Base-by-base conservation (phyloP, 2,113 vertebrate genomes). In the Nibea coibor region DNA sequence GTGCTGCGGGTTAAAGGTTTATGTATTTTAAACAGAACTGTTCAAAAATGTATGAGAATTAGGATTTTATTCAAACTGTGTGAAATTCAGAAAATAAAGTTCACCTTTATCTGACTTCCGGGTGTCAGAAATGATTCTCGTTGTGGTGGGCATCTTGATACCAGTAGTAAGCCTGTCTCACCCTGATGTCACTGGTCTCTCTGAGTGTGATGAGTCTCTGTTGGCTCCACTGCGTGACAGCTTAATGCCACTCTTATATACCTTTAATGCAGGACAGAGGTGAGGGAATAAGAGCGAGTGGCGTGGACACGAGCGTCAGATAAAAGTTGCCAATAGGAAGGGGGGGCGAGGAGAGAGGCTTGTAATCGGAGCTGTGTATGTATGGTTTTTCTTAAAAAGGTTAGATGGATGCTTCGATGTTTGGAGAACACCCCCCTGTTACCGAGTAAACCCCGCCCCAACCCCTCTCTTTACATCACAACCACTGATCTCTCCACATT, bases 361-460 rank as follows among this genome's bases (percentile, higher is more conserved):
- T 82, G 84, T 88, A 84, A 92, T 51, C 2, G 45, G 90, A 93
- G 78, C 72, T 22, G 80, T 26, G 35, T 39, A 67, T 73, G 39
- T 82, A 70, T 42, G 53, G 65, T 88, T 90, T 88, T 83, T 86
- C 85, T 92, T 89, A 82, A 88, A 92, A 90, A 82, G 90, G 81
- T 84, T 61, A 2, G 69, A 83, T 81, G 72, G 51, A 77, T 80
- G 61, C 68, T 87, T 76, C 0, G 7, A 35, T 69, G 16, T 71
- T 31, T 58, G 10, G 20, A 35, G 62, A 45, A 51, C 73, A 48
- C 64, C 57, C 58, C 58, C 67, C 72, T 64, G 12, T 16, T 57
- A 76, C 64, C 14, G 17, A 53, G 45, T n/a, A 73, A 72, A 42
- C 59, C 57, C 67, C 69, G 9, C 88, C 88, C 71, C 24, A n/a